phyloP scores from a whole-genome alignment of 2,797 vertebrate species.

The Sebastes vulpes region DNA sequence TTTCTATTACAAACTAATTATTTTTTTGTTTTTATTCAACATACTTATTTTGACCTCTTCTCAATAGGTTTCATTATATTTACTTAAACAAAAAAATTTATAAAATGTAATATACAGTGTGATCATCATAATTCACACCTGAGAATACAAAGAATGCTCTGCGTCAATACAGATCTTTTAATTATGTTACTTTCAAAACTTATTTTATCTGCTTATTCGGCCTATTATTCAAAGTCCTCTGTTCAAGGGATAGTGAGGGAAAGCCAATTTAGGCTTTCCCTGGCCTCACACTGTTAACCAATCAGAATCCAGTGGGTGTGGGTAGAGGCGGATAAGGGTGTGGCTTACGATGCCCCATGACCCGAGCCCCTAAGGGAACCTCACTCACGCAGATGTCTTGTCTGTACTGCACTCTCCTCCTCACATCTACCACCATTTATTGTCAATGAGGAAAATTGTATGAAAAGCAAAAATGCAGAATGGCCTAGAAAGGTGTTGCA shows the following conservation, averaged over 20 bases:
- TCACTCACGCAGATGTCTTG: constrained; percentile 62
- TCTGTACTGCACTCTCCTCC: constrained; percentile 40
- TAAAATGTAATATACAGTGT: background rate
- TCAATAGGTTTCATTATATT: constrained; percentile 1
- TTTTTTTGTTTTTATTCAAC: background rate
- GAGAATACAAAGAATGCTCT: constrained; percentile 9
- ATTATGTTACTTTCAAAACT: constrained; percentile 14
- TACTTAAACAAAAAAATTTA: accelerated
- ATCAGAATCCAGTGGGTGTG: constrained; percentile 70
- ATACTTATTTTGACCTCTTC: constrained; percentile 1
- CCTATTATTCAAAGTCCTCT: constrained; percentile 33
- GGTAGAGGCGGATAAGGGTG: constrained; percentile 48
- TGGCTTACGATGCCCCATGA: constrained; percentile 75
- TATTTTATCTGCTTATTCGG: constrained; percentile 36
- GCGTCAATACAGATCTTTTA: background rate
- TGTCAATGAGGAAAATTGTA: constrained; percentile 33
- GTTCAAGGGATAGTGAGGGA: constrained; percentile 28
- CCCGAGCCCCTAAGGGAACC: constrained; percentile 66
- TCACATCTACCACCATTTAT: constrained; percentile 35
- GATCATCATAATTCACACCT: constrained; percentile 34
- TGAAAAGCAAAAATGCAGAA: constrained; percentile 46
- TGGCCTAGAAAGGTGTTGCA: constrained; percentile 28
- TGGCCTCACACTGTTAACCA: constrained; percentile 57
- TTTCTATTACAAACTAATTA: background rate
- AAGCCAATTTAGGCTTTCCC: constrained; percentile 50